Evolutionary conservation across 2,113 vertebrate species (phyloP).

Genomic region (Scomber japonicus): DNA sequence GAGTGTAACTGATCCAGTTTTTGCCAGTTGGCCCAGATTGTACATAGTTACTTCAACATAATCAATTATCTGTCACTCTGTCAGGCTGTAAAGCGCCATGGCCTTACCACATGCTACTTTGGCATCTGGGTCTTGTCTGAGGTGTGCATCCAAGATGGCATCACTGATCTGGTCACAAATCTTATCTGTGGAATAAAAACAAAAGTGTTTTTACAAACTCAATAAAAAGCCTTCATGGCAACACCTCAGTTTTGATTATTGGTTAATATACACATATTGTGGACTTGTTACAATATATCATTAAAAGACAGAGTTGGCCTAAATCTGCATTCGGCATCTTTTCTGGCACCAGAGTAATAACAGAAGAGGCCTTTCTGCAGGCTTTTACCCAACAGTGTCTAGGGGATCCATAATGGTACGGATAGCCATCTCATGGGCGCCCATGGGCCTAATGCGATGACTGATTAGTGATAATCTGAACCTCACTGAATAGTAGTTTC

Average conservation of each 20-base stretch:
- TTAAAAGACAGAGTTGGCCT: too few species aligned
- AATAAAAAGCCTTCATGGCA: not conserved
- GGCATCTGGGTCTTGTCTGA: slow-evolving; percentile 83
- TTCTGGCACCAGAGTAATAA: too few species aligned
- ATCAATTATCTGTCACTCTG: not conserved
- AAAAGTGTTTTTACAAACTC: not conserved
- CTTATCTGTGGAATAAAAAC: slow-evolving; percentile 77
- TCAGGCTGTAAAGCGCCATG: not conserved
- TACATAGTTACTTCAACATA: not conserved
- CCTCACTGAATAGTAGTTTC: not conserved
- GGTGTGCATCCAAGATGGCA: slow-evolving; percentile 84
- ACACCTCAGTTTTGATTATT: not conserved
- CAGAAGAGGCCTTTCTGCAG: too few species aligned
- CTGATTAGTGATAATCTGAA: too few species aligned
- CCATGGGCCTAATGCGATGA: too few species aligned
- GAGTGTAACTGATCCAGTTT: too few species aligned
- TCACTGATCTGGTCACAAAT: slow-evolving; percentile 87
- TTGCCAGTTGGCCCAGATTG: not conserved
- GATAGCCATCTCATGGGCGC: too few species aligned
- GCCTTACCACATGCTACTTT: slow-evolving; percentile 86
- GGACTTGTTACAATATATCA: not conserved
- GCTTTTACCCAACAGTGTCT: too few species aligned
- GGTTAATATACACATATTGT: not conserved
- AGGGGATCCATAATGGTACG: too few species aligned
- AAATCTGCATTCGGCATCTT: too few species aligned